Evolutionary conservation across 2,888 invertebrate species (phyloP).

Genomic region (Euproctis similis): DNA sequence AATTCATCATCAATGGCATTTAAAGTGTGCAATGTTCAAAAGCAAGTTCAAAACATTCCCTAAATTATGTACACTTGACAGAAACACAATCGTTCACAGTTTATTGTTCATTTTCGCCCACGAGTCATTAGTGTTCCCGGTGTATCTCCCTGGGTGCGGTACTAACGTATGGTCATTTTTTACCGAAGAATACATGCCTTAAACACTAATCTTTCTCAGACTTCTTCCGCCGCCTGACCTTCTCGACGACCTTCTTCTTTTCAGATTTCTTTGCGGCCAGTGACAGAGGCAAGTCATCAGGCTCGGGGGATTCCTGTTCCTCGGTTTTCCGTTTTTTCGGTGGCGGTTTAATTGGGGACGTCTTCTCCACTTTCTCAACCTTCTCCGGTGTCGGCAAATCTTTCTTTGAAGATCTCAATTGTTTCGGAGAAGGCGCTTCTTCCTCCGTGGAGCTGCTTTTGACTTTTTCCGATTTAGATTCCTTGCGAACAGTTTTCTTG

Average conservation of each 20-base stretch:
- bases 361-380: conserved; percentile 17
- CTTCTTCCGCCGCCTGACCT: conserved; percentile 40
- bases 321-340: conserved; percentile 50
- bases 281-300: conserved; percentile 29
- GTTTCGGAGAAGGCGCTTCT: conserved; percentile 45
- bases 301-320: conserved; percentile 39
- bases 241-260: conserved; percentile 37
- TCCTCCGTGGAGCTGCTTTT: conserved; percentile 33
- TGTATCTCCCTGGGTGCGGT: conserved; percentile 2
- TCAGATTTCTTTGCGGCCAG: conserved; percentile 40
- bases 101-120: conserved; percentile 8
- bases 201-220: conserved; percentile 69
- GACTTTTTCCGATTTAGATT: conserved; percentile 19
- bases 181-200: conserved; percentile 51
- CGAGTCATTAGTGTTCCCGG: conserved; percentile 3
- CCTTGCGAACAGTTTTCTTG: conserved; percentile 7
- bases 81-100: background rate
- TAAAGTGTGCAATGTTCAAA: conserved; percentile 5
- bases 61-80: conserved; percentile 6
- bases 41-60: conserved; percentile 1
- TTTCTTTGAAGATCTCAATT: conserved; percentile 51
- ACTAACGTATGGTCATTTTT: conserved; percentile 19
- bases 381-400: conserved; percentile 38
- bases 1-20: no score
- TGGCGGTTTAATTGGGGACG: conserved; percentile 41